These are phyloP conservation scores for Drosophila percnosoma DNA, from an alignment of 2,888 invertebrate genomes.

Conservation along the genomic window DNA sequence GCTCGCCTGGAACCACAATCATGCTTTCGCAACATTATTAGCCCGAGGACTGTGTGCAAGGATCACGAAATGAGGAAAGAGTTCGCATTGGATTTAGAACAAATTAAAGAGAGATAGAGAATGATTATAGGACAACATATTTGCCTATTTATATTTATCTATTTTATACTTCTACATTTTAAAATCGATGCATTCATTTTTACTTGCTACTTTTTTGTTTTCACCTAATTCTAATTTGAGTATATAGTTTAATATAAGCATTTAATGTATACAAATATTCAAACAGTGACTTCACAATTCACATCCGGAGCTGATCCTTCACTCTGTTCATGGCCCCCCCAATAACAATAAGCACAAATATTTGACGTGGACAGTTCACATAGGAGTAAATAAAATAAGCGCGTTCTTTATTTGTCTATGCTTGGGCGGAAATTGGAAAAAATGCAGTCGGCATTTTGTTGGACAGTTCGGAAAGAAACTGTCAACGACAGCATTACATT, in stretches of 20 bases:
- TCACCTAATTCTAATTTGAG: not conserved
- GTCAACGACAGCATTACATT: constrained; percentile 66
- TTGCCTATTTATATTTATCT: not conserved
- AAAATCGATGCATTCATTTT: not conserved
- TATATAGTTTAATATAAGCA: not conserved
- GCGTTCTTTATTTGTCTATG: constrained; percentile 8
- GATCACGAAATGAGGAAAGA: not conserved
- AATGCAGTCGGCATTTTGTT: constrained; percentile 41
- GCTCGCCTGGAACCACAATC: constrained; percentile 44
- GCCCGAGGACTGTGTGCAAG: constrained; percentile 5
- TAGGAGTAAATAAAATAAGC: constrained; percentile 4
- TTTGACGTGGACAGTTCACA: constrained; percentile 9
- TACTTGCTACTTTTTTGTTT: not conserved
- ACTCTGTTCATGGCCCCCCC: not conserved
- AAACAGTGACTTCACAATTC: not conserved
- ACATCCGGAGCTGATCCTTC: not conserved
- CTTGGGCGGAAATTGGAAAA: constrained; percentile 43
- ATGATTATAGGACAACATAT: not conserved
- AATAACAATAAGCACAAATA: constrained; percentile 6
- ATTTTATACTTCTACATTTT: no score
- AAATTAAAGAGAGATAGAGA: not conserved
- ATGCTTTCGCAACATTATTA: constrained; percentile 43
- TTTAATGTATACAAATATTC: not conserved
- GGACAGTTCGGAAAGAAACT: constrained; percentile 49
- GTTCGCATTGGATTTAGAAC: not conserved